phyloP scores from a whole-genome alignment of 2,888 invertebrate species.

The Lumbricus terrestris region DNA sequence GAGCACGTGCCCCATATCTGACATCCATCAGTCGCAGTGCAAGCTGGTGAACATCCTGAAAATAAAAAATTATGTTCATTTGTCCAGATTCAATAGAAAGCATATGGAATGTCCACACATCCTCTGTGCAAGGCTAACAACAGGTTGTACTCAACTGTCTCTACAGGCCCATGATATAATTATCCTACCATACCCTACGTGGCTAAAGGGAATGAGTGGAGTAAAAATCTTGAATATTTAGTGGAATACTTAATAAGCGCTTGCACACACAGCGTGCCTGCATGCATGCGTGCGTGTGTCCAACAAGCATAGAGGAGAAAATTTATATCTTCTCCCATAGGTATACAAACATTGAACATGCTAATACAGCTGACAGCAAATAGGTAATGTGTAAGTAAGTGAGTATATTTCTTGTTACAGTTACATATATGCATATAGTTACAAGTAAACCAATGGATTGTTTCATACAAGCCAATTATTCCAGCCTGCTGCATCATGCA shows the following conservation, averaged over 20 bases:
- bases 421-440: no score
- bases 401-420: no score
- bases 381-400: no score
- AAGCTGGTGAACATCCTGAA: constrained; percentile 18
- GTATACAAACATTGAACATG: background rate
- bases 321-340: background rate
- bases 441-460: no score
- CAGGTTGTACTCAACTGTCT: background rate
- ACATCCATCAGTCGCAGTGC: constrained; percentile 4
- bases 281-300: no score
- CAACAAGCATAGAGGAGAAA: background rate
- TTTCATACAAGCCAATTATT: background rate
- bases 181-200: background rate
- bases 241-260: no score
- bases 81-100: background rate
- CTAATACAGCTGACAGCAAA: no score
- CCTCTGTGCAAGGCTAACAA: background rate
- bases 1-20: background rate
- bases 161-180: background rate
- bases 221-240: background rate
- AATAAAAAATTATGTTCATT: background rate
- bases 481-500: background rate
- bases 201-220: background rate
- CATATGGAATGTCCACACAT: background rate
- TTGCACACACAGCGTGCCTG: no score